These are phyloP conservation scores for Chloromyia formosa DNA, from an alignment of 2,888 invertebrate species.

Conservation along the genomic window DNA sequence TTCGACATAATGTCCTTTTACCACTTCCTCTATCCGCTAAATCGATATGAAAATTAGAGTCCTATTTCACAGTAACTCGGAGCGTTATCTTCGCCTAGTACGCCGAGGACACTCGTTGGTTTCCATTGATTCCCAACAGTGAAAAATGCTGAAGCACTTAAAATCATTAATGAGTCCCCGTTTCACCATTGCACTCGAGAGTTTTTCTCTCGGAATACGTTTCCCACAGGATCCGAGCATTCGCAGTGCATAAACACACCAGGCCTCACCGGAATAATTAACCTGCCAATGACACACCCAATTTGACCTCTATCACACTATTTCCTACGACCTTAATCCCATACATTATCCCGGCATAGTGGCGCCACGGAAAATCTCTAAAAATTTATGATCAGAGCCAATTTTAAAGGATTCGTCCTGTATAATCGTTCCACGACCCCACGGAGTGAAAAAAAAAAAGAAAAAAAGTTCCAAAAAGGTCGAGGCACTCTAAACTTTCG, in stretches of 20 bases:
- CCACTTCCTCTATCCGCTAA: too few relatives aligned
- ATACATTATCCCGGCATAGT: constrained; percentile 29
- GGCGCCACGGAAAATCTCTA: constrained; percentile 23
- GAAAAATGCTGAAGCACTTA: background rate
- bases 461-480: background rate
- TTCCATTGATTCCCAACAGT: too few relatives aligned
- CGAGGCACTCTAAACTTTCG: background rate
- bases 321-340: constrained; percentile 31
- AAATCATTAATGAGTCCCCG: background rate
- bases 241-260: background rate
- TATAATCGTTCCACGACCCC: background rate
- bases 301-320: constrained; percentile 38
- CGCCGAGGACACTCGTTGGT: too few relatives aligned
- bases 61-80: too few relatives aligned
- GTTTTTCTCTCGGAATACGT: background rate
- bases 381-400: constrained; percentile 34
- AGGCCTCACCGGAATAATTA: constrained; percentile 40
- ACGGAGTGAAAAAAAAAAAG: background rate
- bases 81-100: too few relatives aligned
- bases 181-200: too few relatives aligned
- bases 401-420: constrained; percentile 21
- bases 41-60: too few relatives aligned
- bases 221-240: background rate
- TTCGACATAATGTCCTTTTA: too few relatives aligned
- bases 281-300: constrained; percentile 41